These are phyloP conservation scores for Spea hammondii DNA, from an alignment of 2,797 vertebrate genomes.

Conservation along the genomic window DNA sequence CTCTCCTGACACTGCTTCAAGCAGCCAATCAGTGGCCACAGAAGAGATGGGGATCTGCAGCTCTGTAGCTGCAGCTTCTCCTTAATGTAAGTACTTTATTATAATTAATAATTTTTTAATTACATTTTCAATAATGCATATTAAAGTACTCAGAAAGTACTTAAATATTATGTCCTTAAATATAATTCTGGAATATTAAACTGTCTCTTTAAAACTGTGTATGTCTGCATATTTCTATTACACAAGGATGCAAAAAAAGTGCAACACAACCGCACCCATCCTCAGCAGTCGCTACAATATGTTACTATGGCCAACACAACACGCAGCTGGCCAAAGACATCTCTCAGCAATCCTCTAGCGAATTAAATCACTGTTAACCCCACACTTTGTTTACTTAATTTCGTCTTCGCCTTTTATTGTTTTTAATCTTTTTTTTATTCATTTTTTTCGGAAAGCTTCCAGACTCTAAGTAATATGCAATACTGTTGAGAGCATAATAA, in stretches of 20 bases:
- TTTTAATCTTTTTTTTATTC: constrained; percentile 52
- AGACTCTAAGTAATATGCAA: constrained; percentile 48
- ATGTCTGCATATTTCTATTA: too few relatives aligned
- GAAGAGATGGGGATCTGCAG: too few relatives aligned
- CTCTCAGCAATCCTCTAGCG: constrained; percentile 59
- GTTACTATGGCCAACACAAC: constrained; percentile 63
- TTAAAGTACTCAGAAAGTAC: too few relatives aligned
- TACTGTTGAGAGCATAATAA: constrained; percentile 52
- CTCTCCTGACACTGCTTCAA: too few relatives aligned
- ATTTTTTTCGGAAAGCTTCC: constrained; percentile 41
- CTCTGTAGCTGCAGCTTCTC: too few relatives aligned
- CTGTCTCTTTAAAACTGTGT: too few relatives aligned
- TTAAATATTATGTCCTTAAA: too few relatives aligned
- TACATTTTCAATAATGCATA: too few relatives aligned
- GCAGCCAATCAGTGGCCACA: too few relatives aligned
- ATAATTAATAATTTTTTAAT: too few relatives aligned
- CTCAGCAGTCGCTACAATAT: constrained; percentile 45
- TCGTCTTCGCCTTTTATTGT: constrained; percentile 16
- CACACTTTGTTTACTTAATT: constrained; percentile 53
- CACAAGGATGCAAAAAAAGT: neutral
- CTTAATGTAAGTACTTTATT: too few relatives aligned
- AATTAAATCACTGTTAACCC: constrained; percentile 55
- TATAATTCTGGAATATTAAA: too few relatives aligned
- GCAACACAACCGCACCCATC: constrained; percentile 51
- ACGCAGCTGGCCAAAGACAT: constrained; percentile 61